Percentiles rank a stretch among this genome's conserved stretches.
These are phyloP conservation scores for Moxostoma hubbsi DNA, from an alignment of 2,797 vertebrate genomes.

Conservation along the genomic window DNA sequence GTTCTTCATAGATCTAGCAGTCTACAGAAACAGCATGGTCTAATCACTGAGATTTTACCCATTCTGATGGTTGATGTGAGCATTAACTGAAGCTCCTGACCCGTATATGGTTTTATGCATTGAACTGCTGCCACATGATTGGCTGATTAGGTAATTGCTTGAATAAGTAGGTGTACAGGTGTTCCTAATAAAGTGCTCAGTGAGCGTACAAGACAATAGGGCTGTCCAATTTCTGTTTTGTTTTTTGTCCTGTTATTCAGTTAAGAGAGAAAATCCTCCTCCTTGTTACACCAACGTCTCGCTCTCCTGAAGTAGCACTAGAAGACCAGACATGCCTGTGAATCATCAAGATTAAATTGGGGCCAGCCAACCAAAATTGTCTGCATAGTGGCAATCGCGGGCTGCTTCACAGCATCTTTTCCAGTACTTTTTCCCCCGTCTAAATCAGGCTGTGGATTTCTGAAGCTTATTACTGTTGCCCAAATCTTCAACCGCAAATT, in stretches of 20 bases:
- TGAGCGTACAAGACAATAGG: too few species aligned
- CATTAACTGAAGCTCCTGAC: too few species aligned
- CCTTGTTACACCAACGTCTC: background rate
- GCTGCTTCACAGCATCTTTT: constrained; percentile 8
- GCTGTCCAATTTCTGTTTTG: too few species aligned
- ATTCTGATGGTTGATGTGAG: too few species aligned
- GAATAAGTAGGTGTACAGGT: too few species aligned
- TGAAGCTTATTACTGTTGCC: constrained; percentile 62
- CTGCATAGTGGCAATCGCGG: constrained; percentile 10
- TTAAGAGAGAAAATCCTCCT: background rate
- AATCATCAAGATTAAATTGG: constrained; percentile 21
- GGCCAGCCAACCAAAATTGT: constrained; percentile 15
- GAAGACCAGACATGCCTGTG: background rate
- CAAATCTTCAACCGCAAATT: constrained; percentile 73
- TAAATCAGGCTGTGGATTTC: constrained; percentile 60
- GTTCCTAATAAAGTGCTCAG: too few species aligned
- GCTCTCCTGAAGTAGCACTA: background rate
- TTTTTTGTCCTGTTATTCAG: background rate
- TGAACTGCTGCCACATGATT: too few species aligned
- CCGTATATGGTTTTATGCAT: too few species aligned
- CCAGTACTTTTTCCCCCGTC: constrained; percentile 17
- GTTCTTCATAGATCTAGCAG: too few species aligned
- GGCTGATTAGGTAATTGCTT: too few species aligned
- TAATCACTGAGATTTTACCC: too few species aligned
- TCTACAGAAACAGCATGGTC: too few species aligned